These are phyloP conservation scores for Neria commutata DNA, from an alignment of 2,888 invertebrate species.

Conservation along the genomic window DNA sequence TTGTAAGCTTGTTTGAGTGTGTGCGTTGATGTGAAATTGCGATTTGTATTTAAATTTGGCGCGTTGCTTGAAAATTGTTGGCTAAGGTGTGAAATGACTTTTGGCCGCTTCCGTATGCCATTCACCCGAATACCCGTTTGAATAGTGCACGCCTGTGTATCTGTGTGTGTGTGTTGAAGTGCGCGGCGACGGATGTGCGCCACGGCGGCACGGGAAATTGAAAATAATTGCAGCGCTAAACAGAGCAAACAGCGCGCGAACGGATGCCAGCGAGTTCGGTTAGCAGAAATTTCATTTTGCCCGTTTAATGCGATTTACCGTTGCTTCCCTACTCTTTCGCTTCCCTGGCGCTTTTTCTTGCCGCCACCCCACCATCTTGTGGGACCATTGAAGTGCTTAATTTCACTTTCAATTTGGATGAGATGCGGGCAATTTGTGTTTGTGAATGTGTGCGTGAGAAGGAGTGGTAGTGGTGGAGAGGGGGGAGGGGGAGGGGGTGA, in stretches of 20 bases:
- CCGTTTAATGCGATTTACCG: background rate
- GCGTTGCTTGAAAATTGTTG: background rate
- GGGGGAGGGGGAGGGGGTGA: too few relatives aligned
- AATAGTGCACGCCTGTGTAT: background rate
- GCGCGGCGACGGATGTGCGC: background rate
- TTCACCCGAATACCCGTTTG: too few relatives aligned
- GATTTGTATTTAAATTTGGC: background rate
- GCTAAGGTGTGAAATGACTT: constrained; percentile 3
- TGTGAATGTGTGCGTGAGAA: constrained; percentile 4
- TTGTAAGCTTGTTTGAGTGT: too few relatives aligned
- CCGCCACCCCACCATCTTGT: too few relatives aligned
- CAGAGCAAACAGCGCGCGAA: background rate
- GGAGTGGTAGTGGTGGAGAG: too few relatives aligned
- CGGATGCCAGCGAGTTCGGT: background rate
- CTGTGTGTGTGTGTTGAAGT: background rate
- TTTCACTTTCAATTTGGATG: constrained; percentile 9
- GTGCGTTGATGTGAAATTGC: background rate
- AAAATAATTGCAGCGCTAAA: constrained; percentile 26
- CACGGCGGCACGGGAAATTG: too few relatives aligned
- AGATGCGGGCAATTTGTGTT: background rate
- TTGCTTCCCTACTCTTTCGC: background rate
- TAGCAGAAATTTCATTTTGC: background rate
- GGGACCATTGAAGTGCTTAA: background rate
- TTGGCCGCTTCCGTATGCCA: background rate
- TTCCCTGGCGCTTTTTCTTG: background rate